Evolutionary conservation across 2,113 vertebrate genomes (phyloP).

Genomic region (Brachirus orientalis): DNA sequence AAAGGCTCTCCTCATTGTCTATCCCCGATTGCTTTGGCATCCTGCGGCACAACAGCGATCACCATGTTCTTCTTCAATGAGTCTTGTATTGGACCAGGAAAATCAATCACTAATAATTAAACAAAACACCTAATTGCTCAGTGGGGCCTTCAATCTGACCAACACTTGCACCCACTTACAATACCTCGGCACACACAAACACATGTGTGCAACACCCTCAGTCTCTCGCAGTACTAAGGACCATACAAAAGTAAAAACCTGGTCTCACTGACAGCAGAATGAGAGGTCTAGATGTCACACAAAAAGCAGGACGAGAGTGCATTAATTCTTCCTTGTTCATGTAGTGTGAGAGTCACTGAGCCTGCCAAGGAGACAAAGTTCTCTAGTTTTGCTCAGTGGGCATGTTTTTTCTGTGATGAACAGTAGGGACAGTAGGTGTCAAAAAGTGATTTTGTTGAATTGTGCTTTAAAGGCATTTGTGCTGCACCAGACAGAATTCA

Average conservation of each 20-base stretch:
- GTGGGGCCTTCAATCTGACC: slow-evolving; percentile 46
- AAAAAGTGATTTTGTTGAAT: slow-evolving; percentile 4
- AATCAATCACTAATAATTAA: slow-evolving; percentile 36
- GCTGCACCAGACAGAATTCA: background rate
- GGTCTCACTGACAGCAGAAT: slow-evolving; percentile 30
- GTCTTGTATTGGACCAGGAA: background rate
- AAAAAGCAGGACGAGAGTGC: slow-evolving; percentile 17
- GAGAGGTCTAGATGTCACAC: slow-evolving; percentile 47
- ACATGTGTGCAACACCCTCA: slow-evolving; percentile 8
- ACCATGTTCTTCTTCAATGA: too few relatives aligned
- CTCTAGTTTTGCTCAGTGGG: background rate
- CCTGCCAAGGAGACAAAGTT: slow-evolving; percentile 16
- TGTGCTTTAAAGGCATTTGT: slow-evolving; percentile 5
- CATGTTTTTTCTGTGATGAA: slow-evolving; percentile 19
- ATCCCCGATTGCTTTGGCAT: too few relatives aligned
- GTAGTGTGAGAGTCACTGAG: slow-evolving; percentile 9
- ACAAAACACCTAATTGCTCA: slow-evolving; percentile 47
- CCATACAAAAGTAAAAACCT: slow-evolving; percentile 50
- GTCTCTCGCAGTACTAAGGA: slow-evolving; percentile 41
- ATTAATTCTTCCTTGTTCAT: slow-evolving; percentile 6
- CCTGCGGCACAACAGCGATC: too few relatives aligned
- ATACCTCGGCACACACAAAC: slow-evolving; percentile 3
- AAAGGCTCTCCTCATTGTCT: too few relatives aligned
- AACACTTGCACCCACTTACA: slow-evolving; percentile 37
- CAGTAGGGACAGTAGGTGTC: background rate